Conservation (phyloP, 2,113 vertebrate genomes). For the Paralichthys olivaceus region DNA sequence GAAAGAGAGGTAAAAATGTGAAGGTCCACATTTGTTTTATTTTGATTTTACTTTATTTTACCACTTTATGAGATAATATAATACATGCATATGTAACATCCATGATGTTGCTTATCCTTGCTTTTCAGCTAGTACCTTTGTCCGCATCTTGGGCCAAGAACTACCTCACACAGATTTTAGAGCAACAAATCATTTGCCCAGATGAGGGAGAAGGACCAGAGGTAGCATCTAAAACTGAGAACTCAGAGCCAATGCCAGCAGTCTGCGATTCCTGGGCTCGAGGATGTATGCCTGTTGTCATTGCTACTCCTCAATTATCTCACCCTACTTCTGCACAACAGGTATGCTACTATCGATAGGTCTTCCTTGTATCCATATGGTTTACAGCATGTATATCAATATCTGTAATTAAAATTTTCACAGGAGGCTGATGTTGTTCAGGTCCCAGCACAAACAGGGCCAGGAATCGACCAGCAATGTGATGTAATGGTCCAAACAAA, state of each 20-base stretch:
- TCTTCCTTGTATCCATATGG: slow-evolving; percentile 3
- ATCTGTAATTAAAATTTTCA: background rate
- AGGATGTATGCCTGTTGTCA: slow-evolving; percentile 72
- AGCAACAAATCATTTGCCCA: slow-evolving; percentile 79
- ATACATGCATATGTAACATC: background rate
- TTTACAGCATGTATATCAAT: background rate
- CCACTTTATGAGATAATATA: background rate
- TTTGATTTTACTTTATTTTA: background rate
- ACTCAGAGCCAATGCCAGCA: slow-evolving; percentile 78
- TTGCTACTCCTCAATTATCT: background rate
- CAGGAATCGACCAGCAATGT: slow-evolving; percentile 9
- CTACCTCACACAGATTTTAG: slow-evolving; percentile 74
- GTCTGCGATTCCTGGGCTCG: slow-evolving; percentile 79
- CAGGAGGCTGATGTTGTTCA: slow-evolving; percentile 27
- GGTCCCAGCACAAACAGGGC: slow-evolving; percentile 7
- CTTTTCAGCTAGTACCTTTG: slow-evolving; percentile 81
- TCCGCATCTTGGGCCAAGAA: slow-evolving; percentile 76
- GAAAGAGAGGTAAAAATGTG: slow-evolving; percentile 79
- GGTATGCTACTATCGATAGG: slow-evolving; percentile 24
- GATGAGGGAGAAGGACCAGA: slow-evolving; percentile 80
- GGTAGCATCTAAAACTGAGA: slow-evolving; percentile 69
- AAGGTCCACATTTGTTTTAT: background rate
- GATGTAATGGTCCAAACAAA: background rate
- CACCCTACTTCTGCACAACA: background rate
- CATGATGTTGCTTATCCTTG: slow-evolving; percentile 22